These are phyloP conservation scores for Xestia xanthographa DNA, from an alignment of 2,888 invertebrate species.

Conservation along the genomic window DNA sequence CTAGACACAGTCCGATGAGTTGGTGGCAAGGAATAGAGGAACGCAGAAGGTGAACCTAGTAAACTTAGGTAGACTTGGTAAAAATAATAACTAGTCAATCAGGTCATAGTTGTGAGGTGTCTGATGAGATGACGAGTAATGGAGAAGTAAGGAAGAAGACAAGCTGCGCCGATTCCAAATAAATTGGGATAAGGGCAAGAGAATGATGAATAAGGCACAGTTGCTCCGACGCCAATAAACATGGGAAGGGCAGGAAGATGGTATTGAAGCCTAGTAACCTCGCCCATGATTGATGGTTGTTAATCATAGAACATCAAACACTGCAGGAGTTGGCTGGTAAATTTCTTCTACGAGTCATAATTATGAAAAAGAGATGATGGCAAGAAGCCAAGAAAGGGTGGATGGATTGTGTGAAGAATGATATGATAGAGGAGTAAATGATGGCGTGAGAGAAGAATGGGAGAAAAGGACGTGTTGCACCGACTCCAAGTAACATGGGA, in stretches of 20 bases:
- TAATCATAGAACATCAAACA: not conserved
- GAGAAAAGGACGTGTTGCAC: too few species aligned
- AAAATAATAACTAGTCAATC: not conserved
- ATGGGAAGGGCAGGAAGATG: not conserved
- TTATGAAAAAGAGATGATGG: not conserved
- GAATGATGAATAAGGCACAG: too few species aligned
- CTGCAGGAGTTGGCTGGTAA: not conserved
- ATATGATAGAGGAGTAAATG: too few species aligned
- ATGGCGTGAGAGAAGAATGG: too few species aligned
- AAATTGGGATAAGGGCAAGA: too few species aligned
- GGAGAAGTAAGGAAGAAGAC: too few species aligned
- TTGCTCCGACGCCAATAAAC: not conserved
- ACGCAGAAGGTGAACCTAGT: constrained; percentile 25
- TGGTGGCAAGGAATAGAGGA: not conserved
- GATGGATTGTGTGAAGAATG: too few species aligned
- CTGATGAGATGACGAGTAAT: too few species aligned
- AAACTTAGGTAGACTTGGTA: not conserved
- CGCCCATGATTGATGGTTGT: not conserved
- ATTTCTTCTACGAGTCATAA: not conserved
- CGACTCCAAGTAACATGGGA: too few species aligned
- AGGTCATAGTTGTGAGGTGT: too few species aligned
- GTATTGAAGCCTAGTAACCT: not conserved
- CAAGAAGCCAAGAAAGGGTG: too few species aligned
- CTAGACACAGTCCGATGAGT: constrained; percentile 70
- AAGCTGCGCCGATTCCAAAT: too few species aligned